Evolutionary conservation across 1,140 invertebrate species (phyloP).

Genomic region (Antheraea pernyi): DNA sequence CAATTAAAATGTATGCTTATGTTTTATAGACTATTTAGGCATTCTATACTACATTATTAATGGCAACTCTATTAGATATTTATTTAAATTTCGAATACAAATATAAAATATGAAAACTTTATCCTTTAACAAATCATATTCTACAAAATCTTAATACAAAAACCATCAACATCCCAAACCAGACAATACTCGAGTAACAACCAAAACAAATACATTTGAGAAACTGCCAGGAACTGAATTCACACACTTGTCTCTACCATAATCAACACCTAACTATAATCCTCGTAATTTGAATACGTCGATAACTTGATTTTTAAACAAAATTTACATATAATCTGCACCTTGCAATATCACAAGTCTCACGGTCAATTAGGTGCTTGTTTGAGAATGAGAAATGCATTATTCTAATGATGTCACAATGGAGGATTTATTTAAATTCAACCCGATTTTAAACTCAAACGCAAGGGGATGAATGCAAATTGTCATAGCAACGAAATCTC

Average conservation of each 20-base stretch:
- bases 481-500: slow-evolving; percentile 22
- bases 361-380: slow-evolving; percentile 51
- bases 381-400: slow-evolving; percentile 38
- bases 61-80: no score
- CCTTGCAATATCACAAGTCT: slow-evolving; percentile 27
- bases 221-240: slow-evolving; percentile 43
- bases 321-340: slow-evolving; percentile 36
- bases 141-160: slow-evolving; percentile 9
- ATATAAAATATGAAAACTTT: background rate
- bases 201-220: slow-evolving; percentile 38
- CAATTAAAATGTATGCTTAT: no score
- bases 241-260: slow-evolving; percentile 53
- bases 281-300: slow-evolving; percentile 57
- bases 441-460: slow-evolving; percentile 27
- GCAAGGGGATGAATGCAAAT: slow-evolving; percentile 50
- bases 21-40: no score
- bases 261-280: slow-evolving; percentile 25
- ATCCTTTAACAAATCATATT: no score
- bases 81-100: no score
- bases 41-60: no score
- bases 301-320: slow-evolving; percentile 42
- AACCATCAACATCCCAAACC: slow-evolving; percentile 17
- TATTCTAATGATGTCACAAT: slow-evolving; percentile 48
- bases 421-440: slow-evolving; percentile 66
- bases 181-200: background rate